Evolutionary conservation across 1,140 invertebrate species (phyloP), one percentile per base, ranked within the genome.

Genomic region (Pteromalus puparum): DNA sequence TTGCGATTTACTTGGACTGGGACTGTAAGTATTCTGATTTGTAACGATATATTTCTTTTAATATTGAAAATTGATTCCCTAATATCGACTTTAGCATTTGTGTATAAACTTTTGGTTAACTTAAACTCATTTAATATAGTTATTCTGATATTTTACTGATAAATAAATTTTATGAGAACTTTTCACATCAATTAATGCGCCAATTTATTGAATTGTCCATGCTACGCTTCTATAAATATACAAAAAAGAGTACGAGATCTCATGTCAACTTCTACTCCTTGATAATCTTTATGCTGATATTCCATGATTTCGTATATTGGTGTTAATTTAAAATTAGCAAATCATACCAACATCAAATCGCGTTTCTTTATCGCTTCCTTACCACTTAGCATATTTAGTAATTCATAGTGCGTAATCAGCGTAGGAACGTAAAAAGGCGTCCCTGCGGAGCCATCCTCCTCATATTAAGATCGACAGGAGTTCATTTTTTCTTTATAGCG

Each of bases 341-440:
- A 46, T 79, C 5, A 53, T 82, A 46, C 21, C 26, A 81, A 68
- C 24, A 38, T 75, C 2, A 75, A 79, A 61, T 74, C 46, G 26
- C 46, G 74, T 81, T 53, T 80, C 13, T 76, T 81, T 46, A 73
- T 61, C 15, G 68, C 46, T 24, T 81, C 7, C 70, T 81, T 46
- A 73, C 70, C 15, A 76, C 46, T 24, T 81, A 84, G 24, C 48
- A 38, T 82, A 84, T 68, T 84, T 74, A 84, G 70, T 84, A 74
- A 84, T 86, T 81, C 84, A 78, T 65, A 84, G 86, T 85, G 83
- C 83, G 81, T 85, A 79, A 68, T 70, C 42, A 83, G 76, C 83
- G 48, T 79, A 83, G 86, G 86, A 85, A 87, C 86, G 72, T 86
- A 81, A 85, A 85, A 81, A 42, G 61, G 75, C 75, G 76, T 85